These are phyloP conservation scores for Desmophyllum pertusum DNA, from an alignment of 92 coral and sea anemone genomes.

Conservation along the genomic window DNA sequence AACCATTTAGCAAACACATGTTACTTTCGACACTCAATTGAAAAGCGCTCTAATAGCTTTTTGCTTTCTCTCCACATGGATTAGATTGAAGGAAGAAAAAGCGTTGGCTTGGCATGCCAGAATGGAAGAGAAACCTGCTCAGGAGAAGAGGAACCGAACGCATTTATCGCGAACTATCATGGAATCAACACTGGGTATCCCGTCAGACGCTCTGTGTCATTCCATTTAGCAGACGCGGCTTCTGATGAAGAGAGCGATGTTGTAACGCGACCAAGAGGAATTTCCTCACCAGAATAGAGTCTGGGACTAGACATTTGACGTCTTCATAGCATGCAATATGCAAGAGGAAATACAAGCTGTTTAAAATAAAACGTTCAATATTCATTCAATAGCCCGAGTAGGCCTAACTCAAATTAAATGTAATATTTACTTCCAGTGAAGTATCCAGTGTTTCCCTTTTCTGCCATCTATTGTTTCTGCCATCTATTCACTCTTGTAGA, in stretches of 20 bases:
- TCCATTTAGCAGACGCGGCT: background rate
- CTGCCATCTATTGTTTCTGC: no score
- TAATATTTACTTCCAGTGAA: background rate
- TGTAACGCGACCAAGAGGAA: background rate
- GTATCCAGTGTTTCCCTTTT: no score
- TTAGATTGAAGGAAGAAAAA: slow-evolving; percentile 61
- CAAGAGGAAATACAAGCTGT: background rate
- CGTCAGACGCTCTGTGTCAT: background rate
- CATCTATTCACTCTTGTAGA: no score
- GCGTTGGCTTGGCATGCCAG: slow-evolving; percentile 63
- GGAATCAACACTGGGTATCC: background rate
- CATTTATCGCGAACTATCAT: slow-evolving; percentile 23
- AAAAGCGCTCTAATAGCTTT: background rate
- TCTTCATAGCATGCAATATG: background rate
- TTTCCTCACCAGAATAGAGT: background rate
- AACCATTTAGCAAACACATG: no score
- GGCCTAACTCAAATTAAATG: no score
- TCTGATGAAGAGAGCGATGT: background rate
- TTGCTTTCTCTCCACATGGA: background rate
- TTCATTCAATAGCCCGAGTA: no score
- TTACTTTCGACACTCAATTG: no score
- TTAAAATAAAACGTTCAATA: background rate
- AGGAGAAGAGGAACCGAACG: slow-evolving; percentile 38
- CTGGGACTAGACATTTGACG: background rate
- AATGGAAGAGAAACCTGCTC: slow-evolving; percentile 65